Base-by-base conservation (phyloP, 2,888 invertebrate species). In the Craniophora ligustri region DNA sequence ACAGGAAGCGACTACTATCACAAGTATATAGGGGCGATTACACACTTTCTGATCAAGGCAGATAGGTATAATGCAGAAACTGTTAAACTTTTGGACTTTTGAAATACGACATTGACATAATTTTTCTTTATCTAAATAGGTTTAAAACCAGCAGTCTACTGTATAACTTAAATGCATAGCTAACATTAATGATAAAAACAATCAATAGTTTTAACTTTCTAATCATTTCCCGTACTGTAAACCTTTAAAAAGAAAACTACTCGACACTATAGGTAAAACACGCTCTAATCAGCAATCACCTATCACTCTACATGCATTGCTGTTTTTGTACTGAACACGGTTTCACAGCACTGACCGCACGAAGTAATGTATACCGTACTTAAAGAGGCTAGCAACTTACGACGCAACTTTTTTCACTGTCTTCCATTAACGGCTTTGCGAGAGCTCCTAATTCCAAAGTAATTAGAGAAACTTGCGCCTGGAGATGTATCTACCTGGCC, bases 391-490 rank as follows among this genome's bases (percentile, higher is more conserved):
- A 41, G 72, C 68, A 70, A 72, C 75, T 74, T 54, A 75, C 71
- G 44, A 42, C 57, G 70, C 84, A 39, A 79, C 81, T 87, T 89
- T 88, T 86, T 86, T 72, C 65, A 49, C 49, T 49, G 59, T 62
- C 64, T 42, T 48, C 78, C 81, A 42, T 67, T 49, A 66, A 70
- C 53, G 73, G 73, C 70, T 63, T 51, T 64, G 81, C 79, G 83
- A 85, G 85, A 88, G 83, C 85, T 86, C 84, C 87, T 85, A 86
- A 87, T 86, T 83, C 85, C 82, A 61, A 60, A 78, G 84, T 83
- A 85, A 87, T 87, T 87, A 86, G 78, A 88, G 89, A 89, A 91
- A 89, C 85, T 84, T 66, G 81, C 72, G 73, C 67, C 78, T 78
- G 76, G 79, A 81, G 76, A 68, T 64, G 69, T 40, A 26, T 26